Percentiles rank a stretch among this genome's conserved stretches.
phyloP scores from a whole-genome alignment of 2,113 vertebrate genomes.

The Xenopus borealis region DNA sequence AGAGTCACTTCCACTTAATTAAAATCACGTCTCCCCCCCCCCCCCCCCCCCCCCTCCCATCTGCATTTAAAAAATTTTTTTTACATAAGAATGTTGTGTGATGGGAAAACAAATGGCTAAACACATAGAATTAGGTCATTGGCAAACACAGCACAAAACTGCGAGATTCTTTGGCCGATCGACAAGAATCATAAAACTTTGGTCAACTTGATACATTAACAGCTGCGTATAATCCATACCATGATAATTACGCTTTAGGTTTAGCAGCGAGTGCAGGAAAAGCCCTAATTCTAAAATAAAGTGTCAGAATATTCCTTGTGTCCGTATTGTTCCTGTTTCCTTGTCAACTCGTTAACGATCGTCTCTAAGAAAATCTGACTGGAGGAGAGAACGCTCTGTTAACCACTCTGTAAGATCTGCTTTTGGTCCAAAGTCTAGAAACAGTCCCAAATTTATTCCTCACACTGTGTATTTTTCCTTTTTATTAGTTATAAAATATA shows the following conservation, averaged over 20 bases:
- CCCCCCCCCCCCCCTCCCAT: not conserved
- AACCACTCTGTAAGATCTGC: too few relatives aligned
- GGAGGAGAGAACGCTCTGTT: too few relatives aligned
- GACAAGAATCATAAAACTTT: slow-evolving; percentile 18
- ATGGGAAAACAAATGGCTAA: slow-evolving; percentile 1
- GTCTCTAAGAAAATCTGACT: too few relatives aligned
- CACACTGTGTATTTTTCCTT: too few relatives aligned
- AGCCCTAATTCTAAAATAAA: slow-evolving; percentile 28
- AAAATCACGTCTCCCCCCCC: not conserved
- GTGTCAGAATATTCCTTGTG: not conserved
- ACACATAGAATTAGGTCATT: slow-evolving; percentile 11
- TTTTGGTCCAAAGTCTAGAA: too few relatives aligned
- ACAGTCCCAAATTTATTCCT: too few relatives aligned
- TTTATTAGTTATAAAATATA: too few relatives aligned
- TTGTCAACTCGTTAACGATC: too few relatives aligned
- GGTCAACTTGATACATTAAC: slow-evolving; percentile 26
- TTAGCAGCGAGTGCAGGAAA: slow-evolving; percentile 18
- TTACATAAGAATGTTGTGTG: slow-evolving; percentile 1
- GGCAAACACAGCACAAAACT: not conserved
- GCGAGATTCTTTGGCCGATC: slow-evolving; percentile 6
- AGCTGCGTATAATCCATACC: slow-evolving; percentile 10
- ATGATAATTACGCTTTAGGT: slow-evolving; percentile 21
- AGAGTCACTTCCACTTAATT: not conserved
- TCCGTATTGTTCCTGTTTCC: too few relatives aligned
- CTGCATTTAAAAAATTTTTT: not conserved